Base-by-base conservation (phyloP, 2,888 invertebrate genomes). In the Napeogenes inachia region DNA sequence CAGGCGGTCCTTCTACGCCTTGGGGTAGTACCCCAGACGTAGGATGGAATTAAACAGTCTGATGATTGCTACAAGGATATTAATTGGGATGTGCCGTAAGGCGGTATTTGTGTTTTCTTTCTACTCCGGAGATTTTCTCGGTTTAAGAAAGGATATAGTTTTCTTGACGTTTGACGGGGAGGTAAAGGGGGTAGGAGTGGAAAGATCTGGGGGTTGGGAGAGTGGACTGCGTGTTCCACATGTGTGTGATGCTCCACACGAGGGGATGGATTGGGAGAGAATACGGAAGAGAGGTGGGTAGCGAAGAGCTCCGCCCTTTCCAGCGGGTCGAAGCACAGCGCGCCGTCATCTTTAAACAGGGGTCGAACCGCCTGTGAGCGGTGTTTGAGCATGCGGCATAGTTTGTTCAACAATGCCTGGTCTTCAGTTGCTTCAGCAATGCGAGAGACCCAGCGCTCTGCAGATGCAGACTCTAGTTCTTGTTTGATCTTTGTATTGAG, bases 281-380 rank as follows among this genome's bases (percentile, higher is more conserved):
- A 21, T 21, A 21, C 21, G 21, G 21, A 21, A 21, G 21, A 21
- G 21, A 68, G 63, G 45, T 61, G 57, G 0, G 35, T 55, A 2
- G 65, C 68, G 38, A 69, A 55, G 32, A 67, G 66, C 10, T 68
- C 67, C 0, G 65, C 67, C 0, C 66, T 42, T 13, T 65, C 65
- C 35, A 30, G 54, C 2, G 66, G 64, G 5, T 45, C 8, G 60
- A 65, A 68, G 0, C 61, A 2, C 0, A 47, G 57, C 3, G 56
- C 46, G 3, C 69, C 68, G 38, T 67, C 64, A 0, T 1, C 2
- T 30, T 60, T 60, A 0, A 8, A 4, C 0, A 69, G 58, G 0
- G 65, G 69, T 2, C 64, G 50, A 21, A 21, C 21, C 21, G 21
- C 21, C 21, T 21, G 21, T 21, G 21, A 21, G 21, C 21, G 21